Percentiles rank a stretch among this genome's conserved stretches.
These are phyloP conservation scores for Neotragus pygmaeus DNA, from an alignment of 2,113 vertebrate genomes.

Conservation along the genomic window DNA sequence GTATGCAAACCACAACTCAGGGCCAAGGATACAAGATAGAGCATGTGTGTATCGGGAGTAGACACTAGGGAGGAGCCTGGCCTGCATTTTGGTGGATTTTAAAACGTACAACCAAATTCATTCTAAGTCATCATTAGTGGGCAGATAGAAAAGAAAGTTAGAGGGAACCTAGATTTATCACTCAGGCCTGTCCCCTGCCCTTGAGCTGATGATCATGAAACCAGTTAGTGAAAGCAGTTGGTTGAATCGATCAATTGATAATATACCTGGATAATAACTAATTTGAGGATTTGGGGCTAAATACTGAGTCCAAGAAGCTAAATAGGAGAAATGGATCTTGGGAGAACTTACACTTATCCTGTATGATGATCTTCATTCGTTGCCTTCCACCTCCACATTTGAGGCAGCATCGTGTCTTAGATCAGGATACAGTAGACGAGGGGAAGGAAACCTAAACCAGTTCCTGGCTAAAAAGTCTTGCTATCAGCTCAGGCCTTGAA, in stretches of 20 bases:
- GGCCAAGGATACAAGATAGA: slow-evolving; percentile 3
- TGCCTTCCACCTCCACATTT: neutral
- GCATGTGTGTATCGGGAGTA: neutral
- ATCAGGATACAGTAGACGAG: neutral
- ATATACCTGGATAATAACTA: neutral
- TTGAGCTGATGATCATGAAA: neutral
- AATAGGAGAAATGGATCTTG: neutral
- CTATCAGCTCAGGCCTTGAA: neutral
- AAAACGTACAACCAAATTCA: neutral
- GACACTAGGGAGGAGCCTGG: neutral
- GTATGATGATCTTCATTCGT: neutral
- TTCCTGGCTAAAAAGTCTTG: neutral
- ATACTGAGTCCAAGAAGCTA: neutral
- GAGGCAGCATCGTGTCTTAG: neutral
- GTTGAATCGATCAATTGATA: neutral
- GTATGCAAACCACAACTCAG: neutral
- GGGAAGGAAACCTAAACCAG: neutral
- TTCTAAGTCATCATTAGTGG: neutral
- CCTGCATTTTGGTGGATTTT: neutral
- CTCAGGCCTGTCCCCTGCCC: neutral
- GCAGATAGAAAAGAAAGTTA: neutral
- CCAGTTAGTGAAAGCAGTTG: neutral
- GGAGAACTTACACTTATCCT: neutral
- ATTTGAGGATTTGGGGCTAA: neutral
- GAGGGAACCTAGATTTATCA: neutral